phyloP scores from a whole-genome alignment of 92 coral and sea anemone genomes.

The Pocillopora grandis region DNA sequence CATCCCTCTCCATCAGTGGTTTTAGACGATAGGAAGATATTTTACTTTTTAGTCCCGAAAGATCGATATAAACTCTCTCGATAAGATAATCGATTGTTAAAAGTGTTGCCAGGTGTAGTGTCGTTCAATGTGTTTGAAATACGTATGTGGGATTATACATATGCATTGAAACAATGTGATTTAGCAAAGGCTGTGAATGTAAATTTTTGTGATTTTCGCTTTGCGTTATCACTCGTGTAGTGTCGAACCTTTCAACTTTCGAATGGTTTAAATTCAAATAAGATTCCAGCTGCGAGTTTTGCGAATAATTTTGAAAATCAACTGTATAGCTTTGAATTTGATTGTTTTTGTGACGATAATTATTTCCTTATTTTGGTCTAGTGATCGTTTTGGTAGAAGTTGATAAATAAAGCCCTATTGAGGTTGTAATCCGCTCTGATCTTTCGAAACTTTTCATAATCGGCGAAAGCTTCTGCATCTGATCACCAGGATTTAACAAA shows the following conservation, averaged over 20 bases:
- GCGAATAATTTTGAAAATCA: neutral
- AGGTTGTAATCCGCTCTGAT: no score
- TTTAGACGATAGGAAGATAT: neutral
- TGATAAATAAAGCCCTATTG: neutral
- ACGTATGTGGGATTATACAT: no score
- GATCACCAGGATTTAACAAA: no score
- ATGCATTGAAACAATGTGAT: no score
- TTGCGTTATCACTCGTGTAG: no score
- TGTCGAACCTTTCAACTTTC: neutral
- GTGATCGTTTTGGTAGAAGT: neutral
- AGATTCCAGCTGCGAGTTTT: slow-evolving; percentile 7
- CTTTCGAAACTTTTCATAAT: no score
- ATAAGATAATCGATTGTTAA: neutral
- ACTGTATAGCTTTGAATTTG: neutral
- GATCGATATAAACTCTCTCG: neutral
- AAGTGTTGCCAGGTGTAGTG: neutral
- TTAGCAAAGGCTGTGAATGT: no score
- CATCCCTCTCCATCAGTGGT: neutral
- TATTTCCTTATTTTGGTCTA: neutral
- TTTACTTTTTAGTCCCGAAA: neutral
- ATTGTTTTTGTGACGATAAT: neutral
- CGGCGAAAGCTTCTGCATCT: no score
- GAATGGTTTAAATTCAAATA: neutral
- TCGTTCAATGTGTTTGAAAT: neutral
- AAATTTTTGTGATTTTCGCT: no score